These are phyloP conservation scores for Silurus lanzhouensis DNA, from an alignment of 2,797 vertebrate species.

Conservation along the genomic window DNA sequence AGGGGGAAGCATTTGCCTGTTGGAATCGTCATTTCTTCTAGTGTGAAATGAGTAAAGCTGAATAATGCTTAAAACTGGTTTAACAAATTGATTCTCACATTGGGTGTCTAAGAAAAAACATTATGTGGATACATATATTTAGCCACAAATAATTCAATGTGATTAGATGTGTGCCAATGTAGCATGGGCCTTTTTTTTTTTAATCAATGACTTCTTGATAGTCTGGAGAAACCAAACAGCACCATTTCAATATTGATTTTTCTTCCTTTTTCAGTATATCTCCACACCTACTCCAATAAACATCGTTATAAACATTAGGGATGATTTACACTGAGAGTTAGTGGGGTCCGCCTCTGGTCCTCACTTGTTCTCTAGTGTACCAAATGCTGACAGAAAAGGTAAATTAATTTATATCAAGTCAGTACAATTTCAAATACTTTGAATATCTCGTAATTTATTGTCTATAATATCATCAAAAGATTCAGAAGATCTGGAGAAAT, in stretches of 20 bases:
- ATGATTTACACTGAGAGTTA: not conserved
- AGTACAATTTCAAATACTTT: not conserved
- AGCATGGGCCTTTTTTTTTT: not conserved
- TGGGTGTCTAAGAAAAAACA: not conserved
- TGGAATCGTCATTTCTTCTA: not conserved
- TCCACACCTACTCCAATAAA: not conserved
- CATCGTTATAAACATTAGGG: not conserved
- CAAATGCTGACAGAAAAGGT: not conserved
- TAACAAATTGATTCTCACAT: not conserved
- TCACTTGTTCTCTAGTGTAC: not conserved
- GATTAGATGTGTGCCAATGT: not conserved
- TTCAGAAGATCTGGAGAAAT: no score
- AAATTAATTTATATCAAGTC: not conserved
- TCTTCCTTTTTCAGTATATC: not conserved
- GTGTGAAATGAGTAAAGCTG: not conserved
- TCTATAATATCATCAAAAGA: no score
- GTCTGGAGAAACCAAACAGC: not conserved
- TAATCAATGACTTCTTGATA: not conserved
- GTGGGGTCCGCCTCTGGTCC: not conserved
- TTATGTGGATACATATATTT: not conserved
- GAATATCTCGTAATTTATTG: not conserved
- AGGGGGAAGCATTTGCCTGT: slow-evolving; percentile 33
- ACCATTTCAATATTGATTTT: not conserved
- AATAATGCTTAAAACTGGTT: not conserved
- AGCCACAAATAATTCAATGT: not conserved